phyloP scores from a whole-genome alignment of 2,113 vertebrate genomes.

The Paratilapia polleni region DNA sequence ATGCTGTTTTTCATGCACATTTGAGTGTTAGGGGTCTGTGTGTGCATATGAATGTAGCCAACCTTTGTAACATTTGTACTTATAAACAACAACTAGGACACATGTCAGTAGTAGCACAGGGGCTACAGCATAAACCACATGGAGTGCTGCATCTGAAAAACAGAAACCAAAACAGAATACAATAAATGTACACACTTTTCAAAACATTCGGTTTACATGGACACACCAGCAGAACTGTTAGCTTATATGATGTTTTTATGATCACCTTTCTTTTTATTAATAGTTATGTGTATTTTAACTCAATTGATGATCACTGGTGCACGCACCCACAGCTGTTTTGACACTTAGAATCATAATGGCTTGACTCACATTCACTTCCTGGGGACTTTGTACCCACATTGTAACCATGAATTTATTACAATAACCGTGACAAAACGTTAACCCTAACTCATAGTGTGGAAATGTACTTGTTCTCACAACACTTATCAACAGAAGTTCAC shows the following conservation, averaged over 20 bases:
- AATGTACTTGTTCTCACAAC: neutral
- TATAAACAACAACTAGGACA: neutral
- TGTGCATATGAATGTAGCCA: neutral
- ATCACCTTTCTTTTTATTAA: neutral
- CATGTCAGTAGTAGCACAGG: neutral
- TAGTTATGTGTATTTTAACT: neutral
- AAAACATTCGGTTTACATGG: too few species aligned
- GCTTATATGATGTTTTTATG: too few species aligned
- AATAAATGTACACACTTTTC: neutral
- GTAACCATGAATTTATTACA: neutral
- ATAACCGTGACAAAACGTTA: neutral
- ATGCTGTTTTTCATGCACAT: neutral
- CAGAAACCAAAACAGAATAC: too few species aligned
- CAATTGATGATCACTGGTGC: neutral
- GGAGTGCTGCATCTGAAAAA: neutral
- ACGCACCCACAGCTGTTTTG: neutral
- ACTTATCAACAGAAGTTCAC: neutral
- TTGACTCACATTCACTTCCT: neutral
- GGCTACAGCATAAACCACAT: neutral
- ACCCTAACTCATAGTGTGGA: neutral
- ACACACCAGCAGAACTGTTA: too few species aligned
- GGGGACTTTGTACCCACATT: neutral
- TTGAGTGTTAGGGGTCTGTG: neutral
- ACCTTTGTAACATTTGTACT: neutral
- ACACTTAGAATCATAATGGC: neutral